A percentile compares a stretch with the other conserved stretches of the same genome.
phyloP scores from a whole-genome alignment of 2,113 vertebrate species.

The Cyprinodon tularosa region DNA sequence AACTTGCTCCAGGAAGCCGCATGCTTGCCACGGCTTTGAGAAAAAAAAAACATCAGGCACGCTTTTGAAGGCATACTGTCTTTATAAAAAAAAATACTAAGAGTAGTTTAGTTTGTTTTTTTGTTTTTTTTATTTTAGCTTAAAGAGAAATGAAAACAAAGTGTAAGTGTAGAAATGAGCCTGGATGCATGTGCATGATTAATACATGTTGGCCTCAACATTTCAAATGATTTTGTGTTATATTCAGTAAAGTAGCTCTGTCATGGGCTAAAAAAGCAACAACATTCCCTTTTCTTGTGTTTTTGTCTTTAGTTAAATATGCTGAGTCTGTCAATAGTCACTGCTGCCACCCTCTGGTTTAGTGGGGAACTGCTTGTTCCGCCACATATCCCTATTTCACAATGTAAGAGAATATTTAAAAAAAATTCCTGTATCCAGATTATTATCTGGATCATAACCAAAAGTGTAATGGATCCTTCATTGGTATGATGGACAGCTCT shows the following conservation, averaged over 20 bases:
- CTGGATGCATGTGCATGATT: constrained; percentile 28
- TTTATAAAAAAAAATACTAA: constrained; percentile 27
- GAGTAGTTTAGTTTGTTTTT: constrained; percentile 54
- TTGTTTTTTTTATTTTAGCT: constrained; percentile 68
- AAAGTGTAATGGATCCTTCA: no score
- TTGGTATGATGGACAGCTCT: no score
- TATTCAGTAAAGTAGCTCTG: background rate
- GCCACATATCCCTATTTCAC: no score
- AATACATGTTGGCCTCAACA: background rate
- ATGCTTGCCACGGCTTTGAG: constrained; percentile 23
- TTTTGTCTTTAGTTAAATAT: no score
- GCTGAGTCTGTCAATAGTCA: no score
- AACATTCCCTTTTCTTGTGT: no score
- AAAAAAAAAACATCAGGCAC: constrained; percentile 18
- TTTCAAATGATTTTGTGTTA: background rate
- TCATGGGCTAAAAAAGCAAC: background rate
- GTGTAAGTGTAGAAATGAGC: constrained; percentile 79
- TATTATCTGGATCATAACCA: no score
- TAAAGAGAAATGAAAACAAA: constrained; percentile 90
- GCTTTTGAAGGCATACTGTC: constrained; percentile 1
- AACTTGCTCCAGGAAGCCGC: constrained; percentile 47
- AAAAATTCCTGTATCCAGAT: no score
- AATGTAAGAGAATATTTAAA: no score
- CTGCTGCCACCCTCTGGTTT: no score
- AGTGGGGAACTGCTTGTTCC: no score